These are phyloP conservation scores for Mesorhabditis sp. DNA, from an alignment of 2,888 invertebrate species.

Conservation along the genomic window DNA sequence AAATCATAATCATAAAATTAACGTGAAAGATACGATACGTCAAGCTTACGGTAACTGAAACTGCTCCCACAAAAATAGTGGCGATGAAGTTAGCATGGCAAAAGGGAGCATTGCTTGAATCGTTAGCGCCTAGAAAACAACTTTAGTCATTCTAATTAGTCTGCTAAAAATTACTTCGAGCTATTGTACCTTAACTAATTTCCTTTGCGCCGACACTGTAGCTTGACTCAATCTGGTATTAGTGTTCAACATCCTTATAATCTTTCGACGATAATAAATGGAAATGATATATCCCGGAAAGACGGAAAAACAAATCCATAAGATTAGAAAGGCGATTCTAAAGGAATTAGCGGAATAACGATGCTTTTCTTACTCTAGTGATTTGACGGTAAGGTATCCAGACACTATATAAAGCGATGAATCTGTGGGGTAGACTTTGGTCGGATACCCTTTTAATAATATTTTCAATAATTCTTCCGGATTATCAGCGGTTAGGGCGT, in stretches of 20 bases:
- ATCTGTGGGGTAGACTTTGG: too few species aligned
- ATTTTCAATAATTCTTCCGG: too few species aligned
- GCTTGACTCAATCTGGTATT: not conserved
- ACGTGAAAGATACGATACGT: too few species aligned
- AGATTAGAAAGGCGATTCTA: not conserved
- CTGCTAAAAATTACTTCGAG: not conserved
- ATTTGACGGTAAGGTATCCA: too few species aligned
- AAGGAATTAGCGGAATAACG: not conserved
- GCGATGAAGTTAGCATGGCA: not conserved
- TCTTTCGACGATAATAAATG: not conserved
- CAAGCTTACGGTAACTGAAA: slow-evolving; percentile 1
- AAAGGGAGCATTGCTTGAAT: not conserved
- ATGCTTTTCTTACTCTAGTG: too few species aligned
- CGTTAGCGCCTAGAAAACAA: not conserved
- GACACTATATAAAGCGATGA: too few species aligned
- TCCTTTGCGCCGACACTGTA: not conserved
- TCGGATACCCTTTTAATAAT: too few species aligned
- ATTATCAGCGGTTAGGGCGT: too few species aligned
- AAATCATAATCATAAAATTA: too few species aligned
- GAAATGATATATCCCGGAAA: not conserved
- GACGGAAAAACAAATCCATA: not conserved
- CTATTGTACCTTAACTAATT: not conserved
- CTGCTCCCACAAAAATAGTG: not conserved
- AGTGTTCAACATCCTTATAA: not conserved
- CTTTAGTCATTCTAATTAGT: not conserved